Evolutionary conservation across 2,888 invertebrate genomes (phyloP).

Genomic region (Sesia bembeciformis): DNA sequence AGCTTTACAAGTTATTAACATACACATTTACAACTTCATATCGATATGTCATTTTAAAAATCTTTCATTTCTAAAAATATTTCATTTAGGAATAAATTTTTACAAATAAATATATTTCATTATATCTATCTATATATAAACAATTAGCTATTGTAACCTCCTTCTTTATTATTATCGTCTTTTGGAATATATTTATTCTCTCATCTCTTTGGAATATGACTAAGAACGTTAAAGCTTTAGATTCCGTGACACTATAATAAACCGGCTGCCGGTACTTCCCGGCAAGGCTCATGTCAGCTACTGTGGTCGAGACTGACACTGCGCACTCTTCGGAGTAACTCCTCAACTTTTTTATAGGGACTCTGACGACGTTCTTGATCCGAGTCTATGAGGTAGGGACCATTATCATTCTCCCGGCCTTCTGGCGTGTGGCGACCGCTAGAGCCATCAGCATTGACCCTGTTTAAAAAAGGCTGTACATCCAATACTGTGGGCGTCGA

Average conservation of each 20-base stretch:
- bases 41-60: slow-evolving; percentile 12
- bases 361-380: slow-evolving; percentile 51
- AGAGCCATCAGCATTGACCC: slow-evolving; percentile 37
- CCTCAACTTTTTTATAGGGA: slow-evolving; percentile 58
- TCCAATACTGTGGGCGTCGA: slow-evolving; percentile 32
- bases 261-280: slow-evolving; percentile 39
- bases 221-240: slow-evolving; percentile 23
- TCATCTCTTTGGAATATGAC: slow-evolving; percentile 7
- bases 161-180: background rate
- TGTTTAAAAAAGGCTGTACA: slow-evolving; percentile 52
- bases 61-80: slow-evolving; percentile 16
- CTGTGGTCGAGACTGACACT: slow-evolving; percentile 57
- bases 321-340: slow-evolving; percentile 53
- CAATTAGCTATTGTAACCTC: background rate
- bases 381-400: slow-evolving; percentile 55
- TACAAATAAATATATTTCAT: slow-evolving; percentile 2
- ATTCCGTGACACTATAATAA: slow-evolving; percentile 32
- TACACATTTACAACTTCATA: slow-evolving; percentile 10
- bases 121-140: background rate
- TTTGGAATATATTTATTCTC: background rate
- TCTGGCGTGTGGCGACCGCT: slow-evolving; percentile 56
- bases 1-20: slow-evolving; percentile 19
- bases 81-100: slow-evolving; percentile 8
- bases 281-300: slow-evolving; percentile 68
- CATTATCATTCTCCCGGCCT: slow-evolving; percentile 43